Evolutionary conservation across 2,797 vertebrate genomes (phyloP).

Genomic region (Mus minutoides): DNA sequence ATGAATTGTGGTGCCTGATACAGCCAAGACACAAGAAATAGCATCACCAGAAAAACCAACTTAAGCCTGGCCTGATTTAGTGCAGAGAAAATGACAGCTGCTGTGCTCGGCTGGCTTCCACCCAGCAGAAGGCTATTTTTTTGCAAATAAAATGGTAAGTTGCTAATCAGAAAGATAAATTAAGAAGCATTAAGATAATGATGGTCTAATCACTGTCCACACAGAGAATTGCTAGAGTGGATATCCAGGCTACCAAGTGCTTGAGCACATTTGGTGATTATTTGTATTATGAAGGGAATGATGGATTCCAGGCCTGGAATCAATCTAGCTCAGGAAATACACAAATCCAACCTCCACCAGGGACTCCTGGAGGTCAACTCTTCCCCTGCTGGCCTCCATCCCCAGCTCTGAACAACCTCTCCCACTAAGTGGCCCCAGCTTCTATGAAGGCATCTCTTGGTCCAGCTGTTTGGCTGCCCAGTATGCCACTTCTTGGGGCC

Average conservation of each 20-base stretch:
- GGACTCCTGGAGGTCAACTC: constrained; percentile 74
- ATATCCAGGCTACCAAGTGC: constrained; percentile 79
- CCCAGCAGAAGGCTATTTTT: constrained; percentile 85
- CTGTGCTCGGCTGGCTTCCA: constrained; percentile 81
- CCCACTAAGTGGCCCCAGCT: not conserved
- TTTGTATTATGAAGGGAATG: constrained; percentile 78
- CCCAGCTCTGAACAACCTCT: constrained; percentile 32
- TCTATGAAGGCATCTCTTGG: not conserved
- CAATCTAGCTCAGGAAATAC: constrained; percentile 75
- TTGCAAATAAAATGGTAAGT: constrained; percentile 86
- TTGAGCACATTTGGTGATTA: constrained; percentile 77
- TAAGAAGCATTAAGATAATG: constrained; percentile 85
- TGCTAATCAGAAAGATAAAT: constrained; percentile 86
- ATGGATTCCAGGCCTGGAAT: constrained; percentile 79
- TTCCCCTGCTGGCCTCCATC: not conserved
- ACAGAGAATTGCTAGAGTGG: constrained; percentile 82
- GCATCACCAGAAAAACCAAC: constrained; percentile 77
- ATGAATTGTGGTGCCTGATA: constrained; percentile 46
- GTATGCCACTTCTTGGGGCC: not conserved
- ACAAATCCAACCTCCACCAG: constrained; percentile 56
- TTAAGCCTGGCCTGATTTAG: constrained; percentile 82
- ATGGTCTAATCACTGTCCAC: constrained; percentile 84
- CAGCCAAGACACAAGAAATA: constrained; percentile 77
- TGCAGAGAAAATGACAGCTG: constrained; percentile 82
- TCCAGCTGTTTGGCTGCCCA: not conserved